Conservation (phyloP, 2,797 vertebrate species). For the Salmo trutta region DNA sequence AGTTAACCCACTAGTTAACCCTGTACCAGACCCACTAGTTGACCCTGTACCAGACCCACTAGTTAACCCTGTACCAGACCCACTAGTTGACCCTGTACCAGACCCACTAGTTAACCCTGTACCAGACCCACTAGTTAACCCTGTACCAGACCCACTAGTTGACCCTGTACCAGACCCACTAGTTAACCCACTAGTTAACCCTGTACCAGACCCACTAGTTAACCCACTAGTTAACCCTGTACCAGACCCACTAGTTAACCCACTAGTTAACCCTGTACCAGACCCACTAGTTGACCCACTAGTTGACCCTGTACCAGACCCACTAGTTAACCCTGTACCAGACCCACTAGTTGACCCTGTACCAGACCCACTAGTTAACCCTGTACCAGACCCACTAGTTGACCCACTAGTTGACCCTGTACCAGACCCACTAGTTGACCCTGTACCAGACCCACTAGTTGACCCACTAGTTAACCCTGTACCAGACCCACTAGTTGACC, state of each 20-base stretch:
- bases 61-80: slow-evolving; percentile 5
- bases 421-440: not conserved
- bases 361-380: slow-evolving; percentile 13
- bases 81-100: too few species aligned
- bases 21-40: not conserved
- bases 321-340: not conserved
- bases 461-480: too few species aligned
- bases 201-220: not conserved
- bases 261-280: not conserved
- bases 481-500: slow-evolving; percentile 13
- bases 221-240: too few species aligned
- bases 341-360: too few species aligned
- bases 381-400: not conserved
- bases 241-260: slow-evolving; percentile 20
- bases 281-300: too few species aligned
- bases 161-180: not conserved
- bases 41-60: not conserved
- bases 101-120: not conserved
- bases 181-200: too few species aligned
- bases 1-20: too few species aligned
- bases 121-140: too few species aligned
- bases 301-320: not conserved
- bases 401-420: too few species aligned
- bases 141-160: slow-evolving; percentile 15
- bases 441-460: not conserved